Conservation (phyloP, 2,797 vertebrate species). For the Adelosebastes latens region DNA sequence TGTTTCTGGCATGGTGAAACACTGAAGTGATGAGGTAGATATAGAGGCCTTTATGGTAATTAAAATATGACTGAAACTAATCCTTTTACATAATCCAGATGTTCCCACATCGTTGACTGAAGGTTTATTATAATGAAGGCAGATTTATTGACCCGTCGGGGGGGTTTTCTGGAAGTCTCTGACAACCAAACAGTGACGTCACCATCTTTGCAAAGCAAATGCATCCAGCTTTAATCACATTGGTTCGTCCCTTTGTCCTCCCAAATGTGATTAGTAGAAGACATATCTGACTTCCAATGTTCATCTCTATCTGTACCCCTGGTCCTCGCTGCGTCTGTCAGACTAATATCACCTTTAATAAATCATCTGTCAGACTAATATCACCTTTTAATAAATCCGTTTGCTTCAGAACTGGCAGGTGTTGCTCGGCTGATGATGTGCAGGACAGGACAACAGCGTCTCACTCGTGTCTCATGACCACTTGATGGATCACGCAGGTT, state of each 20-base stretch:
- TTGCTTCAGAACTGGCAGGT: background rate
- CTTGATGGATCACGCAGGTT: background rate
- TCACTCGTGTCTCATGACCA: background rate
- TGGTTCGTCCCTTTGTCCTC: slow-evolving; percentile 17
- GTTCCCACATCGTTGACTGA: background rate
- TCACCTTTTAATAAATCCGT: slow-evolving; percentile 17
- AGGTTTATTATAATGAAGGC: too few species aligned
- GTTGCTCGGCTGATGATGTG: background rate
- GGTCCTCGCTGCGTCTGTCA: background rate
- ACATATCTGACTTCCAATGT: background rate
- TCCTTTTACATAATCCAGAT: background rate
- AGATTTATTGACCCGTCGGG: background rate
- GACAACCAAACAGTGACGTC: background rate
- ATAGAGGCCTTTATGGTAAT: background rate
- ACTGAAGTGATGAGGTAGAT: background rate
- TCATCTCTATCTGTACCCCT: background rate
- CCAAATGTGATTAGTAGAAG: slow-evolving; percentile 21
- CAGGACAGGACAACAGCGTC: background rate
- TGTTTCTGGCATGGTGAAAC: background rate
- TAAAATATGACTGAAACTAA: background rate
- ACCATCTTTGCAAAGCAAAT: slow-evolving; percentile 1
- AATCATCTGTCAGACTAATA: background rate
- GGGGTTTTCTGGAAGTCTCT: background rate
- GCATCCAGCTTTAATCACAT: slow-evolving; percentile 19
- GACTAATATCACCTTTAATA: too few species aligned